Conservation (phyloP, 2,888 invertebrate genomes). For the Panopea generosa region DNA sequence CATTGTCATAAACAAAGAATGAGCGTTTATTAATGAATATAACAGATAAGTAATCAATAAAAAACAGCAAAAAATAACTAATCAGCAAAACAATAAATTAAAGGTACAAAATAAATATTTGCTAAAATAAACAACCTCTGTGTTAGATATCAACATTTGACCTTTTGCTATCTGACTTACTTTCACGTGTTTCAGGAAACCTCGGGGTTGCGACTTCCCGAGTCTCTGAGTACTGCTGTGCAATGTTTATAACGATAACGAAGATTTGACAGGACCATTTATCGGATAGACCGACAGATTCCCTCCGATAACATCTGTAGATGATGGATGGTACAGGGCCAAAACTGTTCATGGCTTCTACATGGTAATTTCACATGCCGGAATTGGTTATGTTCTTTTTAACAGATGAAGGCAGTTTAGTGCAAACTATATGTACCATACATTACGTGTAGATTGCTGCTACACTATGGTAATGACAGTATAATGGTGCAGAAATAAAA, state of each 20-base stretch:
- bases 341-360: neutral
- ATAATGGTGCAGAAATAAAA: no score
- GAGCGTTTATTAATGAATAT: no score
- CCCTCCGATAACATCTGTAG: conserved; percentile 12
- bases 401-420: neutral
- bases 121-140: no score
- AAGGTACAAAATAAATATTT: no score
- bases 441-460: no score
- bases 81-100: no score
- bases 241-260: conserved; percentile 35
- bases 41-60: no score
- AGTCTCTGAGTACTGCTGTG: conserved; percentile 21
- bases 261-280: conserved; percentile 24
- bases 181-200: conserved; percentile 6
- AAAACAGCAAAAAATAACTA: no score
- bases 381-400: neutral
- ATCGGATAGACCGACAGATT: conserved; percentile 33
- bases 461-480: no score
- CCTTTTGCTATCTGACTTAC: conserved; percentile 21
- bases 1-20: no score
- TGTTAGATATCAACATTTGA: conserved; percentile 25
- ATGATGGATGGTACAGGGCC: conserved; percentile 11
- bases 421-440: no score
- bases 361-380: conserved; percentile 10
- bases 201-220: conserved; percentile 2